Evolutionary conservation across 2,797 vertebrate genomes (phyloP), one percentile per base, ranked within the genome.

Genomic region (Sebastes matsubarae): DNA sequence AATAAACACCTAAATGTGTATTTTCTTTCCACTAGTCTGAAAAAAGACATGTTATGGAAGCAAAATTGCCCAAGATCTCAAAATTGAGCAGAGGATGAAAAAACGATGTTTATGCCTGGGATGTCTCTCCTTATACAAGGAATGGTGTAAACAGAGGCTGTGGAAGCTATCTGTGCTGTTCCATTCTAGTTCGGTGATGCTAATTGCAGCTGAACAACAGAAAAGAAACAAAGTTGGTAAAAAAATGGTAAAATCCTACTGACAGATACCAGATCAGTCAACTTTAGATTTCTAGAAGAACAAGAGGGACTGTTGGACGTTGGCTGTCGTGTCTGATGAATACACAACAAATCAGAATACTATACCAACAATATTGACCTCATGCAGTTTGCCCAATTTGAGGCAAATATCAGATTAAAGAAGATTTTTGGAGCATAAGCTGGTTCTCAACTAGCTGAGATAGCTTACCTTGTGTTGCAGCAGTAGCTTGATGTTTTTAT

Each of bases 151-250:
- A 46, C 42, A 18, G 42, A 46, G 42, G 42, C 42, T 46, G 16
- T 46, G 42, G 42, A 46, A 18, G 42, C 42, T 46, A 46, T 18
- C 16, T 46, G 42, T 16, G 6, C 42, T 46, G 42, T 18, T 18
- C 14, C 42, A 18, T 18, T 46, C 42, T 18, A 46, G 42, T 20
- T 20, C 6, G 46, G 46, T 50, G 66, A 57, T 68, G 81, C 73
- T 72, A 67, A 66, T 50, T 75, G 20, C 52, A 79, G 57, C 50
- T 24, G n/a, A 34, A 38, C 65, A 73, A 84, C 14, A 75, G 63
- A 55, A 57, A 60, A 69, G 32, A 30, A 25, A 32, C 2, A n/a
- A 54, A 24, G 20, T 11, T 2, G 18, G 46, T 50, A 4, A 11
- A 66, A 20, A 54, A 72, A 60, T 12, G n/a, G 14, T 29, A 16